These are phyloP conservation scores for Drosophila hamatofila DNA, from an alignment of 2,888 invertebrate species.

Conservation along the genomic window DNA sequence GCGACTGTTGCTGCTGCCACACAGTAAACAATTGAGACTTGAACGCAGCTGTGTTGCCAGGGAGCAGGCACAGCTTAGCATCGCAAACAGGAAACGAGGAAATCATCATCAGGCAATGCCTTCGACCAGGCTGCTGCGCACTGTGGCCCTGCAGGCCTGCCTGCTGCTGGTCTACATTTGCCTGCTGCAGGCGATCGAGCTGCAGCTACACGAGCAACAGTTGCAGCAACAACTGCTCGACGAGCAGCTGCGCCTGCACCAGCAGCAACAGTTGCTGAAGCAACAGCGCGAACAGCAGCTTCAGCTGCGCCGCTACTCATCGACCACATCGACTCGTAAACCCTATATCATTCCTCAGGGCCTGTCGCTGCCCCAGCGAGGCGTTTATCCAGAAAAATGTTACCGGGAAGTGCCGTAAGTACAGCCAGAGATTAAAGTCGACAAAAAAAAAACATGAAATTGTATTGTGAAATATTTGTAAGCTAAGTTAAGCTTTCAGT, in stretches of 20 bases:
- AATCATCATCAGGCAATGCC: not conserved
- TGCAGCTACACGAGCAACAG: slow-evolving; percentile 65
- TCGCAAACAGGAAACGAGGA: not conserved
- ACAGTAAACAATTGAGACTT: slow-evolving; percentile 66
- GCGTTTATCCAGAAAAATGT: slow-evolving; percentile 78
- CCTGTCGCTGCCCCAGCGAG: slow-evolving; percentile 74
- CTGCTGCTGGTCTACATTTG: slow-evolving; percentile 72
- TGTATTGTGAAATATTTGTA: not conserved
- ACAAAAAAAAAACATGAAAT: not conserved
- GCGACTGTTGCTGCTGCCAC: slow-evolving; percentile 5
- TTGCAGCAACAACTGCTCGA: slow-evolving; percentile 59
- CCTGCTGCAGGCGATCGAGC: slow-evolving; percentile 62
- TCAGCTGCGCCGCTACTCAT: slow-evolving; percentile 63
- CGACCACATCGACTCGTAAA: slow-evolving; percentile 78
- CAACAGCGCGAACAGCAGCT: slow-evolving; percentile 64
- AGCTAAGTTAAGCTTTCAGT: not conserved
- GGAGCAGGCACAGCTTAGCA: not conserved
- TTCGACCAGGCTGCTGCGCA: slow-evolving; percentile 67
- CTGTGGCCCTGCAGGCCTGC: slow-evolving; percentile 59
- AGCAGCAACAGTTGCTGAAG: slow-evolving; percentile 52
- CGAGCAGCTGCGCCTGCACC: slow-evolving; percentile 56
- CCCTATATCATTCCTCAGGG: slow-evolving; percentile 76
- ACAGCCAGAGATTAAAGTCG: not conserved
- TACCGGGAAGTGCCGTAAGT: slow-evolving; percentile 83
- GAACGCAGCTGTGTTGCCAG: slow-evolving; percentile 47